Percentiles rank a stretch among this genome's conserved stretches.
phyloP scores from a whole-genome alignment of 2,113 vertebrate species.

The Dipodomys merriami region DNA sequence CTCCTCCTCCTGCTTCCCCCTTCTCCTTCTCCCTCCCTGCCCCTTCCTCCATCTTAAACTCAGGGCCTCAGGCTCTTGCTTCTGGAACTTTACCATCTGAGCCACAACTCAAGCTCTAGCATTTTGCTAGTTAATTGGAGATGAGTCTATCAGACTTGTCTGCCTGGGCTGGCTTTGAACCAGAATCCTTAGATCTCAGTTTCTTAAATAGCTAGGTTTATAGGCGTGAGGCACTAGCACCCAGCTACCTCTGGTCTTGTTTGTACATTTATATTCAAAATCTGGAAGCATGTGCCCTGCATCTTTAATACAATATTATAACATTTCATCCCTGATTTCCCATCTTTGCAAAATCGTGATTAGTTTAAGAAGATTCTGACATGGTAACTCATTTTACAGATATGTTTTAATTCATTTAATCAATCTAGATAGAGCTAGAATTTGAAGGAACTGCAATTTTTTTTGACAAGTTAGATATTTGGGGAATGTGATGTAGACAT shows the following conservation, averaged over 20 bases:
- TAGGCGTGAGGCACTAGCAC: no score
- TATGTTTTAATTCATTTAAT: conserved; percentile 26
- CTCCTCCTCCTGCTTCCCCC: no score
- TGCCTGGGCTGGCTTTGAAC: no score
- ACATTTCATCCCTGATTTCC: not conserved
- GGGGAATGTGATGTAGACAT: conserved; percentile 1
- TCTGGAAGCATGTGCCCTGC: not conserved
- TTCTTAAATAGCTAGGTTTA: no score
- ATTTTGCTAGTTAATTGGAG: no score
- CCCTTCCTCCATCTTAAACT: no score
- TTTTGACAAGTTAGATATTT: not conserved
- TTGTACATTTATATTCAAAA: not conserved
- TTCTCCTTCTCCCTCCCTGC: no score
- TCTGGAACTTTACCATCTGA: no score
- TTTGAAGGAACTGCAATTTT: conserved; percentile 45
- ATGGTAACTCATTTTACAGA: not conserved
- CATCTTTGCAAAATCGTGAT: conserved; percentile 15
- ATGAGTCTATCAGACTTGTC: no score
- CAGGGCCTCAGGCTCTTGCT: no score
- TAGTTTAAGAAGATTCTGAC: conserved; percentile 36
- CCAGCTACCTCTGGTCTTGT: not conserved
- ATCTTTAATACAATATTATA: conserved; percentile 25
- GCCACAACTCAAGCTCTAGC: no score
- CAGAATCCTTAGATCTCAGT: no score
- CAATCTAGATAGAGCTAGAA: conserved; percentile 9